Conservation (phyloP, 2,888 invertebrate species). For the Melangyna quadrimaculata region DNA sequence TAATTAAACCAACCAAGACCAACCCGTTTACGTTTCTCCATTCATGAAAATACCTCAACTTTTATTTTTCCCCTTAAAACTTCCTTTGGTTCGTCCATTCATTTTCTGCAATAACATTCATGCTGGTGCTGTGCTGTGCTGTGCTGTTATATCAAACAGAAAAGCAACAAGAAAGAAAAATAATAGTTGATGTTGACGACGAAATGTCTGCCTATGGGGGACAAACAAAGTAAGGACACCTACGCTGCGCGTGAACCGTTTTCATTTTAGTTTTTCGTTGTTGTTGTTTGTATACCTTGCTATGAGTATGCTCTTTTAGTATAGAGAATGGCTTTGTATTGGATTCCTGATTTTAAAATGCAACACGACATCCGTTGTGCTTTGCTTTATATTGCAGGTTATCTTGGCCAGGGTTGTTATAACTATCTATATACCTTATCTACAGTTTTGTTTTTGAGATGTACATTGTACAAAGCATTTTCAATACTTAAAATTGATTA, state of each 20-base stretch:
- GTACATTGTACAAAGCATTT: too few relatives aligned
- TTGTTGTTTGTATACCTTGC: background rate
- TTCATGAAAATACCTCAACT: conserved; percentile 57
- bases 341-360: conserved; percentile 51
- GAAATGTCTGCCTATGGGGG: conserved; percentile 48
- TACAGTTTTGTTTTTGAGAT: too few relatives aligned
- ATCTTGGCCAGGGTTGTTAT: background rate
- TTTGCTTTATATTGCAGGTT: conserved; percentile 14
- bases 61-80: conserved; percentile 6
- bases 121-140: background rate
- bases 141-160: background rate
- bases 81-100: conserved; percentile 36
- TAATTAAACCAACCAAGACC: conserved; percentile 45
- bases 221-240: conserved; percentile 52
- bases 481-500: too few relatives aligned
- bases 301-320: conserved; percentile 12
- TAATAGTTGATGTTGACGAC: conserved; percentile 17
- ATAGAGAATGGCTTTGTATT: background rate
- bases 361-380: conserved; percentile 61
- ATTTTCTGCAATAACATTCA: conserved; percentile 10
- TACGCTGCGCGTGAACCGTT: conserved; percentile 47
- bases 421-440: background rate
- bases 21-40: conserved; percentile 63
- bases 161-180: too few relatives aligned
- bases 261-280: conserved; percentile 34